Conservation (phyloP, 2,113 vertebrate species). For the Percopsis transmontana region DNA sequence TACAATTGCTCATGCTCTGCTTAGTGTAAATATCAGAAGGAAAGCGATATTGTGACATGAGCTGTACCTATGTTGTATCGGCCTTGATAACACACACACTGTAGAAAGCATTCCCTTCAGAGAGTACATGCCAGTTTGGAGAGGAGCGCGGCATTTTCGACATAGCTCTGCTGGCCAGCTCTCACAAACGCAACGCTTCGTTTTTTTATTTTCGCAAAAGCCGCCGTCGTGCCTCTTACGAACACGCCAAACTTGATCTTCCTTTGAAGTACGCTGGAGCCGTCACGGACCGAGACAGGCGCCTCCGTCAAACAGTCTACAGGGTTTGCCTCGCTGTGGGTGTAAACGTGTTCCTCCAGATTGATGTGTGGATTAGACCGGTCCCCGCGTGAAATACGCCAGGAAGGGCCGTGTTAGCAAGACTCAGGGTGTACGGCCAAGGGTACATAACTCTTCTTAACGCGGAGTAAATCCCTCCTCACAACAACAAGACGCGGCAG, state of each 20-base stretch:
- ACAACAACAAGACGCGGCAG: constrained; percentile 71
- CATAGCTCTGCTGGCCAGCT: no score
- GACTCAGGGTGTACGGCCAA: constrained; percentile 63
- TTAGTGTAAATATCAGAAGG: not conserved
- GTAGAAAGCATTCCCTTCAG: no score
- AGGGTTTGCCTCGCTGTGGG: constrained; percentile 42
- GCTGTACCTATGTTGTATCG: not conserved
- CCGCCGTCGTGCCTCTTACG: no score
- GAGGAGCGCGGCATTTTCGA: no score
- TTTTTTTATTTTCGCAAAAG: no score
- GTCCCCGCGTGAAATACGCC: constrained; percentile 64
- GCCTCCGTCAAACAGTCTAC: constrained; percentile 12
- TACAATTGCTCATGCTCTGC: not conserved
- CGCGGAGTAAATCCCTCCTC: constrained; percentile 75
- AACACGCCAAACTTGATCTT: no score
- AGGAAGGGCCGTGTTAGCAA: constrained; percentile 64
- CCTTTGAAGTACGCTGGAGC: no score
- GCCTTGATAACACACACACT: no score
- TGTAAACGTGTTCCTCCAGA: constrained; percentile 57
- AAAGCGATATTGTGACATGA: not conserved
- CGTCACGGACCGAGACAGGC: not conserved
- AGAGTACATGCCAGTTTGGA: no score
- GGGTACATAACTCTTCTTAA: constrained; percentile 82
- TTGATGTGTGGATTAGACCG: constrained; percentile 75
- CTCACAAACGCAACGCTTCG: no score